Evolutionary conservation across 1,140 invertebrate genomes (phyloP).

Genomic region (Brachystomella parvula): DNA sequence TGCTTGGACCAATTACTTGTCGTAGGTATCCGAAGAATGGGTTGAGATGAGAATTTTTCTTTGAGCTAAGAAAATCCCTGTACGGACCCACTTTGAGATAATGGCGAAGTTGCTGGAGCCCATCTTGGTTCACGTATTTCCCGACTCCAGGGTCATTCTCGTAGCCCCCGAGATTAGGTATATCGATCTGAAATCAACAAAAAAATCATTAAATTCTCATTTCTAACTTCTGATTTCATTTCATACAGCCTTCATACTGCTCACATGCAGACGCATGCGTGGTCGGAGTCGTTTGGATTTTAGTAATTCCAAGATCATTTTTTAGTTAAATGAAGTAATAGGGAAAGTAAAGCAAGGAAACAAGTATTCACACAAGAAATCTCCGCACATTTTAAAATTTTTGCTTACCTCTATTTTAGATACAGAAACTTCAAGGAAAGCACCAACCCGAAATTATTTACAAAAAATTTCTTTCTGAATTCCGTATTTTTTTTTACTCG

Average conservation of each 20-base stretch:
- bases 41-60: constrained; percentile 20
- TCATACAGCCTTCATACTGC: background rate
- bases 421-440: no score
- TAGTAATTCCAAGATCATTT: background rate
- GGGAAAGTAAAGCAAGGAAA: background rate
- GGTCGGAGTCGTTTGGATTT: background rate
- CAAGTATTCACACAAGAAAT: background rate
- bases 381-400: background rate
- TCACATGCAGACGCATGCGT: background rate
- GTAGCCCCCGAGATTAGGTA: constrained; percentile 28
- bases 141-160: constrained; percentile 38
- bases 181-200: constrained; percentile 26
- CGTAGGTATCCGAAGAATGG: constrained; percentile 38
- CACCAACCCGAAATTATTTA: no score
- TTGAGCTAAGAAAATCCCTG: constrained; percentile 10
- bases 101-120: constrained; percentile 37
- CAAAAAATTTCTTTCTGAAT: background rate
- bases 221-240: background rate
- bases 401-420: constrained; percentile 1
- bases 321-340: background rate
- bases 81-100: constrained; percentile 38
- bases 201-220: background rate
- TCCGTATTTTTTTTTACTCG: background rate
- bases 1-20: constrained; percentile 34
- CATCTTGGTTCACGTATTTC: constrained; percentile 39